Percentiles rank a stretch among this genome's conserved stretches.
Evolutionary conservation across 1,140 invertebrate species (phyloP).

Genomic region (Sitodiplosis mosellana): DNA sequence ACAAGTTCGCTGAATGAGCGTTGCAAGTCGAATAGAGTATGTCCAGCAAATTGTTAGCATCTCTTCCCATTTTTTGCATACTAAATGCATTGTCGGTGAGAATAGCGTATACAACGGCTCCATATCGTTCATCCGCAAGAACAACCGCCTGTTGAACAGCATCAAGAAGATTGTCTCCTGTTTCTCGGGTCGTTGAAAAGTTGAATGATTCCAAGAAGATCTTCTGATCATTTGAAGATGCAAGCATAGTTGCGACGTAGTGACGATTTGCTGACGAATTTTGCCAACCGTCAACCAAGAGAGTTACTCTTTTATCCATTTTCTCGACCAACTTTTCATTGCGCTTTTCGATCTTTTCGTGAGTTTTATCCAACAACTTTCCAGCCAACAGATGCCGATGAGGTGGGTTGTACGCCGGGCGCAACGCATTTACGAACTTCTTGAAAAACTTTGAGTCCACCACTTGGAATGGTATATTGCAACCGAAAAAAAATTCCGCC

Average conservation of each 20-base stretch:
- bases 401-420: not conserved
- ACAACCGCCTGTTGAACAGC: not conserved
- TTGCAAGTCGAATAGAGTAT: not conserved
- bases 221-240: not conserved
- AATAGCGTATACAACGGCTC: not conserved
- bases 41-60: not conserved
- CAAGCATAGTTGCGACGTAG: not conserved
- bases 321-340: not conserved
- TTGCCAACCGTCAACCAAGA: not conserved
- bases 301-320: not conserved
- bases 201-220: not conserved
- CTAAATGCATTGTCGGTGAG: not conserved
- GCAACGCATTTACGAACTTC: not conserved
- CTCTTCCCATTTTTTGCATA: no score
- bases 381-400: not conserved
- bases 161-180: not conserved
- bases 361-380: not conserved
- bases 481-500: not conserved
- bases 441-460: not conserved
- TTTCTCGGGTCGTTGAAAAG: not conserved
- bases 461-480: not conserved
- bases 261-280: no score
- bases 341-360: not conserved
- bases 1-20: not conserved
- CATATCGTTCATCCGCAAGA: not conserved